Evolutionary conservation across 2,888 invertebrate species (phyloP), one percentile per base, ranked within the genome.

Genomic region (Temnothorax rugatulus): DNA sequence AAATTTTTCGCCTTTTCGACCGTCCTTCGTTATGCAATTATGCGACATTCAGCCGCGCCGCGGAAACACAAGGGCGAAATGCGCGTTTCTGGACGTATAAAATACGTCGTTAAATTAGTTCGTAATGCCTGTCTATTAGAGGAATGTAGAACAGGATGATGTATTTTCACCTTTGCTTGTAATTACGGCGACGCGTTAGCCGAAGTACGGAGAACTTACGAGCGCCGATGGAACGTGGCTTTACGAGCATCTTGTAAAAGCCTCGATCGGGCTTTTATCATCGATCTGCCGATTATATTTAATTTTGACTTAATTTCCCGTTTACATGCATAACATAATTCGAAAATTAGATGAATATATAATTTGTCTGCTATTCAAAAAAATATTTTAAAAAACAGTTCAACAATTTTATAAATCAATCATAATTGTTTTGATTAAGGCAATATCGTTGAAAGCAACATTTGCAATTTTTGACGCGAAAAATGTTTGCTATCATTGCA

Each of bases 41-140:
- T 86, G 84, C 86, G 29, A 54, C 77, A 83, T 84, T 50, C 13
- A 15, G 5, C 68, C 1, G 38, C 38, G 38, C 1, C 29, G 59
- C 52, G 9, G 29, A 59, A 76, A 41, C 21, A 15, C 73, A 41
- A 41, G 59, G 25, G 21, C 13, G n/a, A 41, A 83, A 84, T 44
- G 34, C 84, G 75, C 68, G 75, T 84, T 52, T 73, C 63, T 34
- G 71, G 63, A 68, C 83, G 75, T 44, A 75, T 69, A 84, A 88
- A 88, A 68, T 75, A 59, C 71, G 74, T 57, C 83, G 75, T 84
- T 84, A 82, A 87, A 89, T 88, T 90, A 89, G 66, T 50, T 81
- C 52, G 21, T 59, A 74, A 82, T 69, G 76, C 59, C 50, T 41
- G 44, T 52, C 76, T 68, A 83, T 86, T 84, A 87, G 77, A 83